Evolutionary conservation across 2,113 vertebrate species (phyloP).

Genomic region (Gorsachius goisagi): DNA sequence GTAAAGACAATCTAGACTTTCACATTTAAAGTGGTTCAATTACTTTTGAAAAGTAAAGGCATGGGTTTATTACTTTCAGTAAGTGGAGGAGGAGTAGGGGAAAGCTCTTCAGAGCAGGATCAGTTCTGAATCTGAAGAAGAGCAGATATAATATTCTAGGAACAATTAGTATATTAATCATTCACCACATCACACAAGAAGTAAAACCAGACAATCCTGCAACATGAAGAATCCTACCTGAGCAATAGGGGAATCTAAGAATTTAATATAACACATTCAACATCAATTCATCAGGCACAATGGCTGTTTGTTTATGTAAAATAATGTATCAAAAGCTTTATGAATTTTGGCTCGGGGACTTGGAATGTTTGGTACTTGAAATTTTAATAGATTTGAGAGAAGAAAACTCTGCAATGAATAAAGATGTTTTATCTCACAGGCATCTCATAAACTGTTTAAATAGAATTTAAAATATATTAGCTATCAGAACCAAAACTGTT

Average conservation of each 20-base stretch:
- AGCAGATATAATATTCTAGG: background rate
- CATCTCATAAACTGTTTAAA: conserved; percentile 21
- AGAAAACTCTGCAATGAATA: background rate
- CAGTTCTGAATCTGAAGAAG: background rate
- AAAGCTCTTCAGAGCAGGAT: background rate
- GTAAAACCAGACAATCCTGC: background rate
- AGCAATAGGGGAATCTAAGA: background rate
- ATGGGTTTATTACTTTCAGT: background rate
- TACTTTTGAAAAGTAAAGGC: background rate
- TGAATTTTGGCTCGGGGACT: background rate
- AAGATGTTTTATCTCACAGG: background rate
- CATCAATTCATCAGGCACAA: background rate
- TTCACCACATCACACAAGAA: background rate
- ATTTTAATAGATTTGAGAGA: conserved; percentile 9
- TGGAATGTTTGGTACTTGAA: background rate
- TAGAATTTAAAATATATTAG: background rate
- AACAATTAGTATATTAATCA: background rate
- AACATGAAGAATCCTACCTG: background rate
- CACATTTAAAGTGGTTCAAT: background rate
- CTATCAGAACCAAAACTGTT: background rate
- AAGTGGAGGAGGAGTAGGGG: background rate
- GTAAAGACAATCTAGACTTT: background rate
- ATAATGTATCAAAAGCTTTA: background rate
- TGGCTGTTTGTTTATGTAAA: conserved; percentile 6
- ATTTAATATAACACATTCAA: background rate